Evolutionary conservation across 2,797 vertebrate genomes (phyloP).

Genomic region (Microctenopoma stevenorrisi): DNA sequence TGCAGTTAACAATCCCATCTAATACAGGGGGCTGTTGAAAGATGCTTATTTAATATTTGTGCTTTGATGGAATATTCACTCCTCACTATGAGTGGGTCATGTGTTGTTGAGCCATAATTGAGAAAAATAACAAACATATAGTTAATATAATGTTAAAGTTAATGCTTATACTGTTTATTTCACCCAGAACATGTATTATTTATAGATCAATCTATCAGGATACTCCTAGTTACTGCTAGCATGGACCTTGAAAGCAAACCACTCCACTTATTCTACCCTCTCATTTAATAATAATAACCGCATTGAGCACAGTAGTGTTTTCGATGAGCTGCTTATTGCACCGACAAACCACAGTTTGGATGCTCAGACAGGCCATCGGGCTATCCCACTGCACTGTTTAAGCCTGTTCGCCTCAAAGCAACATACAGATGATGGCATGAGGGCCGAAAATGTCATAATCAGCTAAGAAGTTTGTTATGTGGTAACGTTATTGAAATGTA

Average conservation of each 20-base stretch:
- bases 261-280: background rate
- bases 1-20: constrained; percentile 17
- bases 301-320: background rate
- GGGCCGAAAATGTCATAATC: constrained; percentile 56
- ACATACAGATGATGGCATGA: constrained; percentile 17
- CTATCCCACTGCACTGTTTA: constrained; percentile 14
- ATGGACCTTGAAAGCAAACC: background rate
- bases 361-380: constrained; percentile 19
- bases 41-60: background rate
- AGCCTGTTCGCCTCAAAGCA: constrained; percentile 18
- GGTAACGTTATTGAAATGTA: constrained; percentile 16
- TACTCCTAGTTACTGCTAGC: too few species aligned
- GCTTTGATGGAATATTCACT: background rate
- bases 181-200: too few species aligned
- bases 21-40: background rate
- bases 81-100: background rate
- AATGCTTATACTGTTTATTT: background rate
- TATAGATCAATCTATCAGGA: too few species aligned
- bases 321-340: background rate
- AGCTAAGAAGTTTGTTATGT: background rate
- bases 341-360: constrained; percentile 3
- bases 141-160: background rate
- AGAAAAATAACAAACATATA: background rate
- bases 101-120: background rate
- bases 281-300: background rate